Base-by-base conservation (phyloP, 2,797 vertebrate species). In the Dipus sagitta region DNA sequence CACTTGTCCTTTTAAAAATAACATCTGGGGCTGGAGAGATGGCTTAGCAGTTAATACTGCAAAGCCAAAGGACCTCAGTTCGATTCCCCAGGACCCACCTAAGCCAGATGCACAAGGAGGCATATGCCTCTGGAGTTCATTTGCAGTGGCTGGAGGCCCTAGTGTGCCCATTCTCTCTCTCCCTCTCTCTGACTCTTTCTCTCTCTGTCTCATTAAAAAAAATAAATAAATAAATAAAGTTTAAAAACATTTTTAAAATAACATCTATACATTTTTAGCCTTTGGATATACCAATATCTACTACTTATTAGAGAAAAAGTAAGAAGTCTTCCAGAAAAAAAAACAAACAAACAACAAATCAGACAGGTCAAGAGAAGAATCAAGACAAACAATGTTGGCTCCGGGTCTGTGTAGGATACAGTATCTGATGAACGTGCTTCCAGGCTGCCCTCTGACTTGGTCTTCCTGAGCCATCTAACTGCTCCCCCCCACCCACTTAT, bases 161-260 rank as follows among this genome's bases (percentile, higher is more conserved):
- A 6, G 38, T 38, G 38, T 38, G 38, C 38, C 38, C 38, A 38
- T 6, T 38, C 3, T 38, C 38, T 38, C 38, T 38, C 38, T 38
- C 38, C 38, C 38, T 38, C 38, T 38, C 38, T 38, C 38, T 38
- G 38, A 38, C 38, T 38, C 38, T 38, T 38, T 38, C 38, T 38
- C 6, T 38, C 38, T 38, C 38, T 38, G 38, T 38, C 38, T 38
- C 38, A 3, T 6, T n/a, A n/a, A n/a, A n/a, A n/a, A n/a, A 38
- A 38, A 38, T 38, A 38, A 38, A 38, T 38, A 38, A 38, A 38
- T 38, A 38, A 38, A 38, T 38, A 38, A 38, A 38, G 38, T 78
- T 81, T 32, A 78, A 90, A 94, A 81, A 77, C 67, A 75, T 88
- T 78, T 81, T 32, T 78, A 88, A 94, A 81, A 77, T 74, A 80